A percentile compares a stretch with the other conserved stretches of the same genome.
Conservation (phyloP, 2,113 vertebrate species). For the Marmota monax region DNA sequence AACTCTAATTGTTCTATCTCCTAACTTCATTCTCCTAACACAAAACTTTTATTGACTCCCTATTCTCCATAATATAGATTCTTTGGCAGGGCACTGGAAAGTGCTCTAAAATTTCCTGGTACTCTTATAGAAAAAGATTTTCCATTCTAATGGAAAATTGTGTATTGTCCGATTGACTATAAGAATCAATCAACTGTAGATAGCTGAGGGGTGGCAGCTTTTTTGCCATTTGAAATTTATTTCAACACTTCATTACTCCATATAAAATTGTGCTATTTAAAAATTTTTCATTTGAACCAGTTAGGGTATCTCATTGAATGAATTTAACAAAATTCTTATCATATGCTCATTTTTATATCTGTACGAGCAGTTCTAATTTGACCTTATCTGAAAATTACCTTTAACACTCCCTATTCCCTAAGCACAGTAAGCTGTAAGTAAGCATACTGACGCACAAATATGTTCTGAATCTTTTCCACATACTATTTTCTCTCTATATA, state of each 20-base stretch:
- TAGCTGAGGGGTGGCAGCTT: neutral
- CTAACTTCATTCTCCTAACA: neutral
- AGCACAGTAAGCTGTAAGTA: neutral
- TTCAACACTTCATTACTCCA: neutral
- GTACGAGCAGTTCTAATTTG: neutral
- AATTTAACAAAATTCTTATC: constrained; percentile 42
- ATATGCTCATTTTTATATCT: neutral
- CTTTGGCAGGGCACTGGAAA: neutral
- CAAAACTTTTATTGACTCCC: neutral
- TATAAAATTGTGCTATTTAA: constrained; percentile 21
- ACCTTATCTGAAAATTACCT: neutral
- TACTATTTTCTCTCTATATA: neutral
- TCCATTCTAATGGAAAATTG: neutral
- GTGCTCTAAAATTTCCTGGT: neutral
- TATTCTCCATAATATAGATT: neutral
- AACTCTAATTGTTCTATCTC: neutral
- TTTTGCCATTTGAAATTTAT: neutral
- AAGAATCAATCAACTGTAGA: neutral
- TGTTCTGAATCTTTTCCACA: neutral
- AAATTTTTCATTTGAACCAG: neutral
- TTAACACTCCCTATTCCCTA: neutral
- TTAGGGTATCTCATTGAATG: neutral
- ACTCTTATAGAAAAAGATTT: neutral
- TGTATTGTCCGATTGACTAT: neutral
- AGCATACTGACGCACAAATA: neutral